phyloP scores from a whole-genome alignment of 2,797 vertebrate genomes.

The Rhadinocentrus ornatus region DNA sequence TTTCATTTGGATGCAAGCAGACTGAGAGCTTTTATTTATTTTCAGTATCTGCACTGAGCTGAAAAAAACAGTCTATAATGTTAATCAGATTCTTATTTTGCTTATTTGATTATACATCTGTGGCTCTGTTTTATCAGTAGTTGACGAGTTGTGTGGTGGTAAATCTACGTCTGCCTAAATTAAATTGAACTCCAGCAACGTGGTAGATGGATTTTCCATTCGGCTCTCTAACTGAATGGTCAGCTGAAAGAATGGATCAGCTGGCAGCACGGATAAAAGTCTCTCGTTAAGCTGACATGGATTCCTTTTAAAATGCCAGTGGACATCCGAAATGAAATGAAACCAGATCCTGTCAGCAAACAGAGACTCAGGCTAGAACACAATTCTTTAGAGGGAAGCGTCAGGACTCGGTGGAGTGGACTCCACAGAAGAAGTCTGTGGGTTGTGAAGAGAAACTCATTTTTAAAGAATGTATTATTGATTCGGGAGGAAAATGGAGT shows the following conservation, averaged over 20 bases:
- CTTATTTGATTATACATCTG: background rate
- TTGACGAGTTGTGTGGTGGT: background rate
- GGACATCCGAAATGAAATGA: constrained; percentile 23
- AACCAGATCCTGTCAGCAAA: constrained; percentile 30
- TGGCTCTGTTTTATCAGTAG: constrained; percentile 1
- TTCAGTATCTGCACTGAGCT: background rate
- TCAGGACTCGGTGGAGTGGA: constrained; percentile 35
- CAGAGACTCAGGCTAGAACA: constrained; percentile 23
- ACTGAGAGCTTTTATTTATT: background rate
- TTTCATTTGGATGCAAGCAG: background rate
- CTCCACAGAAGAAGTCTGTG: constrained; percentile 30
- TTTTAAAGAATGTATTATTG: constrained; percentile 73
- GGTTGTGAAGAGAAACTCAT: constrained; percentile 57
- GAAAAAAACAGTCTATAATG: constrained; percentile 1
- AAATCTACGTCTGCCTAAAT: constrained; percentile 23
- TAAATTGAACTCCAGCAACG: constrained; percentile 20
- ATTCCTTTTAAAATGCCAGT: constrained; percentile 25
- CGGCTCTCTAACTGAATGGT: constrained; percentile 15
- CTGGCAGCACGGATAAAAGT: constrained; percentile 36
- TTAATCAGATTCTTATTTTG: background rate
- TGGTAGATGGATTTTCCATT: constrained; percentile 42
- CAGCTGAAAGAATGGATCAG: constrained; percentile 22
- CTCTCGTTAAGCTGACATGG: constrained; percentile 47
- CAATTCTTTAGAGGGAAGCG: constrained; percentile 26
- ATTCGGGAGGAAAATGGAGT: constrained; percentile 59